A percentile compares a stretch with the other conserved stretches of the same genome.
Conservation (phyloP, 2,888 invertebrate genomes). For the Empis stercorea region DNA sequence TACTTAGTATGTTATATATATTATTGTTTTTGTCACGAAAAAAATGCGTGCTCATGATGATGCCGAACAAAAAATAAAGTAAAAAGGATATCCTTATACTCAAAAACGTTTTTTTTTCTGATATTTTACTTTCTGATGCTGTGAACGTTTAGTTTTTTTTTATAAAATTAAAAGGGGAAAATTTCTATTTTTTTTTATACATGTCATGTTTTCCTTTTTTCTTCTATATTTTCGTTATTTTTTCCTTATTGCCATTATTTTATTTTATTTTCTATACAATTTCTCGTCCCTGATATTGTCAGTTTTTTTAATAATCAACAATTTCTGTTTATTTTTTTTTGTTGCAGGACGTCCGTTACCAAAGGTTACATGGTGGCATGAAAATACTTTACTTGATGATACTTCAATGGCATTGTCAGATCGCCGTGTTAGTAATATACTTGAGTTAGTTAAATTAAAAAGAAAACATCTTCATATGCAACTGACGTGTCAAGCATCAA, state of each 20-base stretch:
- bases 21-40: not conserved
- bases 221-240: no score
- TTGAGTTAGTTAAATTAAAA: constrained; percentile 46
- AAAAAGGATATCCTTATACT: no score
- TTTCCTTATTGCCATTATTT: no score
- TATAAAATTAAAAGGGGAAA: not conserved
- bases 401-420: constrained; percentile 46
- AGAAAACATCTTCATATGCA: constrained; percentile 49
- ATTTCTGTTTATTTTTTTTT: not conserved
- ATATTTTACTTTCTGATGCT: not conserved
- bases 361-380: constrained; percentile 53
- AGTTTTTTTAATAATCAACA: no score
- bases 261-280: no score
- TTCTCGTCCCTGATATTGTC: no score
- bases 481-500: constrained; percentile 55
- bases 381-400: constrained; percentile 47
- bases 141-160: constrained; percentile 1
- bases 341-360: constrained; percentile 51
- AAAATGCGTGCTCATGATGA: not conserved
- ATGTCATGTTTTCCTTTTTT: no score
- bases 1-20: no score
- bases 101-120: not conserved
- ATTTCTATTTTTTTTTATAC: no score
- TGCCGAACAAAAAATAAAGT: not conserved
- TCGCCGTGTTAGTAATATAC: constrained; percentile 49